Base-by-base conservation (phyloP, 2,888 invertebrate genomes). In the Podotricha telesiphe region DNA sequence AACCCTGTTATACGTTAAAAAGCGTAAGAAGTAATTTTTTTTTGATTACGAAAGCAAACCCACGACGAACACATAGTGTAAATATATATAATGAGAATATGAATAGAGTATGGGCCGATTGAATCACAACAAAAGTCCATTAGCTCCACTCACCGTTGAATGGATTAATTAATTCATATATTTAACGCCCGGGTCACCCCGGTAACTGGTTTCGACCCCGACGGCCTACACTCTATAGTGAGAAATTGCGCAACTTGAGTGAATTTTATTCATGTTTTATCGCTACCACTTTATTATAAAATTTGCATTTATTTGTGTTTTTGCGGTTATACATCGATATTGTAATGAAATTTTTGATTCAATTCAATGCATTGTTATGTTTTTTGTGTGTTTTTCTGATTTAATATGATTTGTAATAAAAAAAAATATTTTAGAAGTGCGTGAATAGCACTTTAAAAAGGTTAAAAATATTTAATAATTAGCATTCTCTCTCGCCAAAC, bases 71-170 rank as follows among this genome's bases (percentile, higher is more conserved):
- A 53, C n/a, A 5, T 15, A 15, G n/a, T 55, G 34, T 55, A 34
- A 8, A 17, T 47, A 13, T 34, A 47, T 13, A 8, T 62, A 58
- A 10, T 42, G 15, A 5, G 13, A 1, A 59, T 22, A 19, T 28
- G 19, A 40, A 50, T 48, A 48, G 17, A 34, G 17, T 45, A 45
- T 47, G 48, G 34, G 28, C 51, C 61, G 51, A 34, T 48, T 67
- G 70, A 67, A 70, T 72, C 72, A 72, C 70, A 72, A 70, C 70
- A 70, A 70, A 70, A 72, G 65, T 72, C 72, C 72, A 70, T 70
- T 72, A 72, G 67, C 61, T 56, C 72, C 50, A 22, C 58, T 59
- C 59, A 61, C 56, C 66, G 64, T 48, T 51, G 50, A 65, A 67
- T 17, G 70, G 67, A 67, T 72, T 72, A 70, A 72, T 72, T 70